Conservation (phyloP, 2,797 vertebrate species). For the Microctenopoma lineatum region DNA sequence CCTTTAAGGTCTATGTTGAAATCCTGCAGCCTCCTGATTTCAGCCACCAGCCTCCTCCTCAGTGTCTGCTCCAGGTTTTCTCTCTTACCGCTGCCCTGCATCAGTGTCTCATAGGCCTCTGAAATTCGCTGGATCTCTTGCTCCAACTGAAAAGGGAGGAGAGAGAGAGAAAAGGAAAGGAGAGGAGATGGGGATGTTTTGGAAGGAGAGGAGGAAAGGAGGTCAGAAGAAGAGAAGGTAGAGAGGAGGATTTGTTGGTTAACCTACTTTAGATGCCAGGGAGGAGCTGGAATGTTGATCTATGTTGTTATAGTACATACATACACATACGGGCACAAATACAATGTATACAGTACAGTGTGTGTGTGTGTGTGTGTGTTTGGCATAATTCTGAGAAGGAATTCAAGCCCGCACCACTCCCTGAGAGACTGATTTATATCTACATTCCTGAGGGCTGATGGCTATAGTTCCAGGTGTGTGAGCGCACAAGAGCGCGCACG, state of each 20-base stretch:
- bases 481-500: conserved; percentile 42
- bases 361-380: conserved; percentile 41
- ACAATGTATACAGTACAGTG: conserved; percentile 41
- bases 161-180: background rate
- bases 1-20: conserved; percentile 95
- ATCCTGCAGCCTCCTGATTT: conserved; percentile 94
- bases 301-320: conserved; percentile 57
- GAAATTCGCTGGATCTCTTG: conserved; percentile 96
- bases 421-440: conserved; percentile 81
- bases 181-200: background rate
- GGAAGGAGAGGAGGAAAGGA: conserved; percentile 14
- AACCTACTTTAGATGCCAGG: conserved; percentile 64
- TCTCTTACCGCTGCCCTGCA: conserved; percentile 92
- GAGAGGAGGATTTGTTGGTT: conserved; percentile 58
- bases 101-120: conserved; percentile 94
- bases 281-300: conserved; percentile 65
- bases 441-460: conserved; percentile 81
- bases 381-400: conserved; percentile 67
- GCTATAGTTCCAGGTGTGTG: conserved; percentile 80
- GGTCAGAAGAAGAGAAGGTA: conserved; percentile 22
- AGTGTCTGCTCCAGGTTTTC: conserved; percentile 94
- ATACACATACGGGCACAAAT: conserved; percentile 46
- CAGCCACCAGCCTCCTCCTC: conserved; percentile 90
- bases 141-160: conserved; percentile 86
- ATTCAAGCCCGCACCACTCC: conserved; percentile 79